Percentiles rank a stretch among this genome's conserved stretches.
phyloP scores from a whole-genome alignment of 2,113 vertebrate species.

The Pseudorasbora parva region DNA sequence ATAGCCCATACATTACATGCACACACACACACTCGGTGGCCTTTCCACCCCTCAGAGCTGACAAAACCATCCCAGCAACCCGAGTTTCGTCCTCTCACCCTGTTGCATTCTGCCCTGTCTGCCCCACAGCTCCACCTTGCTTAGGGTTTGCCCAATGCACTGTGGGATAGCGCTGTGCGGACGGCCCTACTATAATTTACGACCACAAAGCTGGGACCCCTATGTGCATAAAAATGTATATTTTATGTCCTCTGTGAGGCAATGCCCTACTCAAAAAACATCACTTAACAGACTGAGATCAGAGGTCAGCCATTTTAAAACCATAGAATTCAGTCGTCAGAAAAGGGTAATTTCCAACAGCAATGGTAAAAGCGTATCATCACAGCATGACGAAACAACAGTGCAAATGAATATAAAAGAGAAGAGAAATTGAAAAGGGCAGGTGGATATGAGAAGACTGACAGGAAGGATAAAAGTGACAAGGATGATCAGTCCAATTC shows the following conservation, averaged over 20 bases:
- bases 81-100: background rate
- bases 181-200: slow-evolving; percentile 55
- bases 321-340: slow-evolving; percentile 52
- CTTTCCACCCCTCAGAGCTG: slow-evolving; percentile 12
- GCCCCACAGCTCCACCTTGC: slow-evolving; percentile 30
- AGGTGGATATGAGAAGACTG: background rate
- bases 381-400: slow-evolving; percentile 29
- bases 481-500: background rate
- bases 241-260: slow-evolving; percentile 39
- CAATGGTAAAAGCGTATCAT: background rate
- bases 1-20: slow-evolving; percentile 73
- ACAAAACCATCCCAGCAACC: slow-evolving; percentile 17
- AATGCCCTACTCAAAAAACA: slow-evolving; percentile 47
- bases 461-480: background rate
- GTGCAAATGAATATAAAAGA: slow-evolving; percentile 13
- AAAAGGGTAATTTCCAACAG: slow-evolving; percentile 30
- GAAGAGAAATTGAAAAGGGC: background rate
- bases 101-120: background rate
- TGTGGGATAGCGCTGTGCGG: slow-evolving; percentile 32
- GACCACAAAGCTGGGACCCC: slow-evolving; percentile 19
- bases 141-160: slow-evolving; percentile 14
- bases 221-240: slow-evolving; percentile 38
- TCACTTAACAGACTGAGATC: slow-evolving; percentile 28
- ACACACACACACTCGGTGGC: slow-evolving; percentile 22
- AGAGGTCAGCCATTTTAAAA: slow-evolving; percentile 49